A percentile compares a stretch with the other conserved stretches of the same genome.
These are phyloP conservation scores for Sparidentex hasta DNA, from an alignment of 2,797 vertebrate genomes.

Conservation along the genomic window DNA sequence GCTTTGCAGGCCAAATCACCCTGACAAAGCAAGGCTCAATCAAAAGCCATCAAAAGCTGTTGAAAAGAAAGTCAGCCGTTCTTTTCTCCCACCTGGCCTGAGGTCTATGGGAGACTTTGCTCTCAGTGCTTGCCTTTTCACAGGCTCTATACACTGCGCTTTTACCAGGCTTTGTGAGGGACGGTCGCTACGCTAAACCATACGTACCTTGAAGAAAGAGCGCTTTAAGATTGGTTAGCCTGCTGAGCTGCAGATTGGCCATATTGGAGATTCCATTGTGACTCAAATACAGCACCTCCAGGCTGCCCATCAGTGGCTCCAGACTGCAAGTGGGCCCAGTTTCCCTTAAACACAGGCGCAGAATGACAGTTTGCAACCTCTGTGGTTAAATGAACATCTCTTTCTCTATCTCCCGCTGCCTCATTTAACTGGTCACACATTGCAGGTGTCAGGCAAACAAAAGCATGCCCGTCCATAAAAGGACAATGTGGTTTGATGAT, in stretches of 20 bases:
- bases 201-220: conserved; percentile 91
- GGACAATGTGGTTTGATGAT: conserved; percentile 5
- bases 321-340: conserved; percentile 77
- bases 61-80: conserved; percentile 73
- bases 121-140: conserved; percentile 73
- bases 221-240: conserved; percentile 91
- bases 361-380: conserved; percentile 57
- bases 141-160: conserved; percentile 48
- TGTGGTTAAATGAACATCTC: conserved; percentile 70
- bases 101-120: conserved; percentile 62
- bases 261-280: conserved; percentile 93
- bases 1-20: conserved; percentile 66
- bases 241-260: conserved; percentile 90
- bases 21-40: conserved; percentile 71
- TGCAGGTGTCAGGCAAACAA: conserved; percentile 68
- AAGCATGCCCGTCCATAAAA: conserved; percentile 30
- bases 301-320: conserved; percentile 90
- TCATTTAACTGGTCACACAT: conserved; percentile 61
- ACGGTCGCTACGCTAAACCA: conserved; percentile 47
- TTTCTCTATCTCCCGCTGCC: conserved; percentile 60
- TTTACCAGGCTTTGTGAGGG: conserved; percentile 59
- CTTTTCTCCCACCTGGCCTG: conserved; percentile 76
- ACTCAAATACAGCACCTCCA: conserved; percentile 93
- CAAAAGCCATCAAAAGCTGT: conserved; percentile 71
- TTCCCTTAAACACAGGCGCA: conserved; percentile 85